Evolutionary conservation across 2,888 invertebrate species (phyloP).

Genomic region (Cephus runcator): DNA sequence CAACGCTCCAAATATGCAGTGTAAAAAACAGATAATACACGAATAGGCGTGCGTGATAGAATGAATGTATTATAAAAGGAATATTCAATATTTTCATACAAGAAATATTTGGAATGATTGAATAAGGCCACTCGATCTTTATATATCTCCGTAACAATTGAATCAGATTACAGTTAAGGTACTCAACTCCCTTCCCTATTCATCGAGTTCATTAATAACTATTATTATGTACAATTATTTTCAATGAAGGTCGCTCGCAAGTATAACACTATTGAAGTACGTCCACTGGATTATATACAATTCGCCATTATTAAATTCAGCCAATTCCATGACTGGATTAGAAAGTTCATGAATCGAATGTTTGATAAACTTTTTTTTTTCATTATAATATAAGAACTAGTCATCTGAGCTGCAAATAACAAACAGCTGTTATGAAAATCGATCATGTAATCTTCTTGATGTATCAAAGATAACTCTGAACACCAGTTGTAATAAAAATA

Average conservation of each 20-base stretch:
- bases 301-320: slow-evolving; percentile 14
- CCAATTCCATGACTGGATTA: not conserved
- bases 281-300: slow-evolving; percentile 49
- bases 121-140: slow-evolving; percentile 32
- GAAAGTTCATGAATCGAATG: not conserved
- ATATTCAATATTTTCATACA: slow-evolving; percentile 3
- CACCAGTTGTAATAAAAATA: not conserved
- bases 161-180: slow-evolving; percentile 9
- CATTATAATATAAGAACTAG: not conserved
- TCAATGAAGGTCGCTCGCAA: slow-evolving; percentile 41
- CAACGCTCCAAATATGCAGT: slow-evolving; percentile 57
- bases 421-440: not conserved
- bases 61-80: slow-evolving; percentile 32
- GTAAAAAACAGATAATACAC: slow-evolving; percentile 36
- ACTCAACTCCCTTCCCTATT: slow-evolving; percentile 4
- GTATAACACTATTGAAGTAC: slow-evolving; percentile 44
- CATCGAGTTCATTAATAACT: slow-evolving; percentile 23
- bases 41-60: slow-evolving; percentile 30
- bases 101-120: slow-evolving; percentile 31
- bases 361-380: not conserved
- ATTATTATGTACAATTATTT: slow-evolving; percentile 46
- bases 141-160: slow-evolving; percentile 10
- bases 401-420: not conserved
- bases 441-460: not conserved
- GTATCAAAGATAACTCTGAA: slow-evolving; percentile 2